These are phyloP conservation scores for Pollenia amentaria DNA, from an alignment of 2,888 invertebrate genomes.

Conservation along the genomic window DNA sequence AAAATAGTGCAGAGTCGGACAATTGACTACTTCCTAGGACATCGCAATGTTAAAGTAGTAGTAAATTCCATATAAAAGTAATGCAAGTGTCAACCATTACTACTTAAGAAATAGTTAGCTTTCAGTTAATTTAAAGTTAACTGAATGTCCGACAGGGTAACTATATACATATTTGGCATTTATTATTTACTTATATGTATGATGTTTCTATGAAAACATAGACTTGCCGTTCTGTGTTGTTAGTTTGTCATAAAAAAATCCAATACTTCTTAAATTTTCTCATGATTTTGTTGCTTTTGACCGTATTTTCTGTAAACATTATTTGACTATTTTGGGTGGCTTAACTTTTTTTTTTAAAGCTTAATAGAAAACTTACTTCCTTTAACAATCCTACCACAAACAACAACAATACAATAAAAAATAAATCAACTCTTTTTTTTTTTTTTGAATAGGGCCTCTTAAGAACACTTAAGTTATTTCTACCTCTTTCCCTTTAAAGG, in stretches of 20 bases:
- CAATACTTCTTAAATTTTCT: not conserved
- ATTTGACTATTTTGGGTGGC: not conserved
- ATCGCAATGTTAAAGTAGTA: too few species aligned
- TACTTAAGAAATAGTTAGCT: too few species aligned
- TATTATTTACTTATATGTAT: not conserved
- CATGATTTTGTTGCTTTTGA: not conserved
- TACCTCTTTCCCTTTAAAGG: not conserved
- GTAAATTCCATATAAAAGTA: too few species aligned
- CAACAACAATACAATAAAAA: not conserved
- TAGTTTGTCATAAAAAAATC: slow-evolving; percentile 4
- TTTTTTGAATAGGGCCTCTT: not conserved
- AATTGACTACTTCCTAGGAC: too few species aligned
- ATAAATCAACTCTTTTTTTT: slow-evolving; percentile 11
- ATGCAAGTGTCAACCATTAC: too few species aligned
- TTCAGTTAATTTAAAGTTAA: too few species aligned
- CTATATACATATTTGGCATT: not conserved
- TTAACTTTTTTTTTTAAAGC: not conserved
- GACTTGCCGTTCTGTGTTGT: not conserved
- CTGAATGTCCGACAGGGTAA: too few species aligned
- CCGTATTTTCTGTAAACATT: slow-evolving; percentile 1
- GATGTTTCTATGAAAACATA: slow-evolving; percentile 7
- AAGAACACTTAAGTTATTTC: slow-evolving; percentile 9
- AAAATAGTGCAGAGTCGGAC: too few species aligned
- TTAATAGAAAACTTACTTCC: not conserved
- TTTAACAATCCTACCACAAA: not conserved